Base-by-base conservation (phyloP, 2,113 vertebrate genomes). In the Bagarius yarrelli region DNA sequence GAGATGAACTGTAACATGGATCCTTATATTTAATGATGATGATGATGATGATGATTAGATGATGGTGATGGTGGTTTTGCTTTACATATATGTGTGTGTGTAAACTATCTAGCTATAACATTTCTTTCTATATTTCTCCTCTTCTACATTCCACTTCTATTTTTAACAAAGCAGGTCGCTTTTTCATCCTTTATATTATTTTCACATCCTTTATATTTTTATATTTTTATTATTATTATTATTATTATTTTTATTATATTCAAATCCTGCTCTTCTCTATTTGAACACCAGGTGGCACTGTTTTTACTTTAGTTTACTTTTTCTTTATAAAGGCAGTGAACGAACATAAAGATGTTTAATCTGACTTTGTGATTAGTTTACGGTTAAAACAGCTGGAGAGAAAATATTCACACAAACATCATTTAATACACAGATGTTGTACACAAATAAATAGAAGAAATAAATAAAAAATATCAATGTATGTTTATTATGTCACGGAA, bases 241-340 rank as follows among this genome's bases (percentile, higher is more conserved):
- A n/a, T n/a, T n/a, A n/a, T n/a, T n/a, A n/a, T n/a, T n/a, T n/a
- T n/a, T n/a, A n/a, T n/a, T n/a, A n/a, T n/a, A n/a, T n/a, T n/a
- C 19, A 30, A 0, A 18, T 52, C 36, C 0, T 55, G 60, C 5
- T n/a, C 5, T 57, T 79, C 77, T 47, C 18, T 14, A 32, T 34
- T 8, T 81, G 25, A 71, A 40, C 84, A 78, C 75, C 5, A 81
- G 69, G 76, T 81, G 84, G 69, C 69, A 57, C 67, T n/a, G n/a
- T 25, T 25, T 83, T 67, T 59, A 27, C 55, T 50, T 74, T 71
- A 8, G n/a, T n/a, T n/a, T n/a, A n/a, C 27, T 32, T 13, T 66
- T 66, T 36, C 19, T 40, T 23, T 21, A 67, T 40, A n/a, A 23
- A 14, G 8, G 23, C 64, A 40, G n/a, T n/a, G n/a, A n/a, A n/a